Conservation (phyloP, 2,888 invertebrate species). For the Bursaphelenchus okinawaensis region DNA sequence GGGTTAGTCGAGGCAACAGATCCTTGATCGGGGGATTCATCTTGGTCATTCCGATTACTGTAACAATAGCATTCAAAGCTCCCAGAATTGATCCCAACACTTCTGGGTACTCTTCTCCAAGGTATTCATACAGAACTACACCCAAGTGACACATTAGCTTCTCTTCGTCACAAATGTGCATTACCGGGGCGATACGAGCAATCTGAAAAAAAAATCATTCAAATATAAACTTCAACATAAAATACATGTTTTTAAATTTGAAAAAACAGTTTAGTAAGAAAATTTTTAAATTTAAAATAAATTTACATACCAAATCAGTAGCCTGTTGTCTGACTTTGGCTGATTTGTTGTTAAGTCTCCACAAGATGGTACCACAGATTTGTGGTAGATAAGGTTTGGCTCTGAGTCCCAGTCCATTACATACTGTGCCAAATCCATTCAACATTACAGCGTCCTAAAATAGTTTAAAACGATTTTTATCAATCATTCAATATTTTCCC, state of each 20-base stretch:
- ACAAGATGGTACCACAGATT: constrained; percentile 98
- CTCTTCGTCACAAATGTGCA: constrained; percentile 99
- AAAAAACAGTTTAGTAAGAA: no score
- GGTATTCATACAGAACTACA: constrained; percentile 93
- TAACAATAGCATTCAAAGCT: constrained; percentile 96
- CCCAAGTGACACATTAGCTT: constrained; percentile 99
- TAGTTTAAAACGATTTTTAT: not conserved
- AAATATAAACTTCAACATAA: not conserved
- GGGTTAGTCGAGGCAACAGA: constrained; percentile 86
- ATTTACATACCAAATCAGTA: constrained; percentile 72
- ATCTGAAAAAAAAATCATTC: constrained; percentile 62
- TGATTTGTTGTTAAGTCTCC: constrained; percentile 98
- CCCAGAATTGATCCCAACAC: constrained; percentile 95
- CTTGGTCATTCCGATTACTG: constrained; percentile 99
- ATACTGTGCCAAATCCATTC: constrained; percentile 97
- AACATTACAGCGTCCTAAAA: constrained; percentile 91
- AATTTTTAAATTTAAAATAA: not conserved
- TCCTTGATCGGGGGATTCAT: constrained; percentile 99
- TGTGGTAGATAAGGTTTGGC: constrained; percentile 98
- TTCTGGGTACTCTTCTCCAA: constrained; percentile 99
- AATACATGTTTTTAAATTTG: not conserved
- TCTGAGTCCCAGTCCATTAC: constrained; percentile 90
- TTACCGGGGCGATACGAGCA: constrained; percentile 89
- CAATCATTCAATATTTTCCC: not conserved
- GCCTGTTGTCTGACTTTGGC: constrained; percentile 98